These are phyloP conservation scores for Busseola fusca DNA, from an alignment of 2,888 invertebrate genomes.

Conservation along the genomic window DNA sequence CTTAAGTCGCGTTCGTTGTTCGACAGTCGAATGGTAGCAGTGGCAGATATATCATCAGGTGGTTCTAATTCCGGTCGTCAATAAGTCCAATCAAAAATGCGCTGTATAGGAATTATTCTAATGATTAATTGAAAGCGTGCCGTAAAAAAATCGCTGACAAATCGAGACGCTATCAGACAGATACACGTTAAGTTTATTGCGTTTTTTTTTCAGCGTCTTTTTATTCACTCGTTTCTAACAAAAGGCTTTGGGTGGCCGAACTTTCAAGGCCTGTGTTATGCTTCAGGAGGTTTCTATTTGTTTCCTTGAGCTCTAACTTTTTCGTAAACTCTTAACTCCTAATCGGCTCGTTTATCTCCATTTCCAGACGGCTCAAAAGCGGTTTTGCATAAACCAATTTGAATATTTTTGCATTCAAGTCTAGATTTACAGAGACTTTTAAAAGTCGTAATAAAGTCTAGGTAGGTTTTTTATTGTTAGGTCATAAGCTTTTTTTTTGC, in stretches of 20 bases:
- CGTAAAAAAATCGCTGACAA: constrained; percentile 82
- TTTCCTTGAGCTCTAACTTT: constrained; percentile 60
- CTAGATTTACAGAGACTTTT: constrained; percentile 66
- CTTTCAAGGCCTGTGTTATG: constrained; percentile 83
- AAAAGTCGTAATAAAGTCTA: constrained; percentile 68
- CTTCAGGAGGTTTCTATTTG: constrained; percentile 77
- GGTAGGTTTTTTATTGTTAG: constrained; percentile 67
- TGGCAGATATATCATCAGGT: constrained; percentile 70
- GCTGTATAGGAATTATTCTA: constrained; percentile 69
- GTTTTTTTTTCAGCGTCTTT: constrained; percentile 76
- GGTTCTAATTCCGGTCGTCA: constrained; percentile 70
- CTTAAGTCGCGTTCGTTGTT: constrained; percentile 58
- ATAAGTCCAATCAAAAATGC: constrained; percentile 73
- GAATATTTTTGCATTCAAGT: constrained; percentile 70
- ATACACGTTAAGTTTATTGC: constrained; percentile 70
- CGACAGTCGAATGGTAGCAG: constrained; percentile 60
- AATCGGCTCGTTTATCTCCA: constrained; percentile 57
- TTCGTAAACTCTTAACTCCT: constrained; percentile 51
- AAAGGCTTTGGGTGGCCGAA: constrained; percentile 81
- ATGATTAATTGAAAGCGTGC: constrained; percentile 81
- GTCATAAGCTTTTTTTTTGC: constrained; percentile 66
- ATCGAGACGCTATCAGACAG: constrained; percentile 78
- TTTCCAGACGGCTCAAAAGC: constrained; percentile 59
- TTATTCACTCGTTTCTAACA: constrained; percentile 73
- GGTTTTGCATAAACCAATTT: constrained; percentile 70